phyloP scores from a whole-genome alignment of 2,797 vertebrate species.

The Ambastaia sidthimunki region DNA sequence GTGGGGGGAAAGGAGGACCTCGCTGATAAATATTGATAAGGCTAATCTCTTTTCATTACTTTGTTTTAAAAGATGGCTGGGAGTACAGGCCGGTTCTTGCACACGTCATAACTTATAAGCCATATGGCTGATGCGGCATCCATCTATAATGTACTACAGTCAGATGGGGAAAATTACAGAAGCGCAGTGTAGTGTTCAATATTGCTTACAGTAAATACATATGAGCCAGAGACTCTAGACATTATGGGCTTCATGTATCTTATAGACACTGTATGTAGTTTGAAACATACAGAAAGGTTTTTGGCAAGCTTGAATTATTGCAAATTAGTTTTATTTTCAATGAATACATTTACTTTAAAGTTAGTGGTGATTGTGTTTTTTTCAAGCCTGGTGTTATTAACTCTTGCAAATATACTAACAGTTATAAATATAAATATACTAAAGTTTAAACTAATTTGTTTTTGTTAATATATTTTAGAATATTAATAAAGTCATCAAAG shows the following conservation, averaged over 20 bases:
- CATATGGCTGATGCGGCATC: conserved; percentile 41
- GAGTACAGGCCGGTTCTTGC: conserved; percentile 39
- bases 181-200: conserved; percentile 6
- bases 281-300: background rate
- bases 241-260: background rate
- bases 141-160: conserved; percentile 39
- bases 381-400: background rate
- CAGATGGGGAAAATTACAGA: conserved; percentile 20
- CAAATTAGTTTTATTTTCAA: background rate
- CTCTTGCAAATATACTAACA: background rate
- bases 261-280: background rate
- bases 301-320: background rate
- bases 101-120: conserved; percentile 53
- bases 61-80: conserved; percentile 49
- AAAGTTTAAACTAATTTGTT: background rate
- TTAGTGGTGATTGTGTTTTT: background rate
- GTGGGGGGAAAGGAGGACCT: background rate
- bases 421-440: no score
- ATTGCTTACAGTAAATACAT: conserved; percentile 9
- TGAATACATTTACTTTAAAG: no score
- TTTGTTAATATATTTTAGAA: background rate
- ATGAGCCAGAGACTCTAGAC: background rate
- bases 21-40: conserved; percentile 55
- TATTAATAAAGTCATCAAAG: background rate
- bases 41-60: conserved; percentile 57